Evolutionary conservation across 2,113 vertebrate genomes (phyloP), one percentile per base, ranked within the genome.

Genomic region (Gymnorhina tibicen): DNA sequence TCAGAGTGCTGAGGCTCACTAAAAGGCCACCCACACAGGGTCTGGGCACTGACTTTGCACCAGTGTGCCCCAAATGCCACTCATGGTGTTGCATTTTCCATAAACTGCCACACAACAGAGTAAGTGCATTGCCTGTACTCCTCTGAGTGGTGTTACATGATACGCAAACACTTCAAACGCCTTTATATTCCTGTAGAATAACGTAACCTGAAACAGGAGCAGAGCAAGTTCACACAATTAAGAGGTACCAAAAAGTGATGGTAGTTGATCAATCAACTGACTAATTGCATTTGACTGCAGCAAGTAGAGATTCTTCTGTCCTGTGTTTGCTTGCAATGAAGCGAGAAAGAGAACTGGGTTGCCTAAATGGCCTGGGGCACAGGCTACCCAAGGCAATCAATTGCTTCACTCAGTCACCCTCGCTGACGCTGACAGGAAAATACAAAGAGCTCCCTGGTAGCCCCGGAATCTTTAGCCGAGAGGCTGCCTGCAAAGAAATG

Each of bases 301-400:
- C 59, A 69, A 80, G 60, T 1, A 81, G 91, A 44, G 64, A 66
- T 46, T 84, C 53, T 86, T 93, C 68, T 77, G 60, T 56, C 73
- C 44, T 72, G 64, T 82, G 52, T 70, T 62, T 35, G 26, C 55
- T 70, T 50, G n/a, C 39, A 70, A 50, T 0, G 1, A 70, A 89
- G 64, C 3, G 0, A 77, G 87, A 58, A 81, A 33, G 74, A 82
- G 74, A 96, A 78, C 33, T 37, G 69, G 39, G 74, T 72, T 13
- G 3, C 60, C 56, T 63, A 78, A 84, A 78, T 26, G 59, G 42
- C 23, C 33, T 11, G 8, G 42, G 33, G 47, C 58, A 60, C 47
- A 26, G 33, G 47, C 13, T 55, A 11, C 66, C 42, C 85, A 50
- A 10, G 0, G 0, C 39, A 33, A 35, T 52, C 52, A 14, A 18